A percentile compares a stretch with the other conserved stretches of the same genome.
Conservation (phyloP, 1,140 invertebrate species). For the Drosophila guanche region DNA sequence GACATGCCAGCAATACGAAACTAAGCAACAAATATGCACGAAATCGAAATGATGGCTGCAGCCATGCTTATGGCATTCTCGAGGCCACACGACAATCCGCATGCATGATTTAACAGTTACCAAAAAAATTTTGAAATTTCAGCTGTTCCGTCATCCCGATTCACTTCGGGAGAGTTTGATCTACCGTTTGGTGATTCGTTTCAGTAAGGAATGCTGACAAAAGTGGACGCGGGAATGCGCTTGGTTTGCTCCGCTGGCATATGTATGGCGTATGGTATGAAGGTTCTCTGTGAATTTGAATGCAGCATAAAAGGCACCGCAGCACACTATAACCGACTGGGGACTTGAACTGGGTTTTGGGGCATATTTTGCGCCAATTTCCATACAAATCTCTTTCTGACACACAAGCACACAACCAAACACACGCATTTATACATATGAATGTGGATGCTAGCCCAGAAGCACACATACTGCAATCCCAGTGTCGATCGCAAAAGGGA, state of each 20-base stretch:
- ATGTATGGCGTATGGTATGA: constrained; percentile 6
- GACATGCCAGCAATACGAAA: constrained; percentile 19
- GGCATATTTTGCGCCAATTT: constrained; percentile 79
- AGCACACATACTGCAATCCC: constrained; percentile 5
- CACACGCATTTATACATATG: constrained; percentile 22
- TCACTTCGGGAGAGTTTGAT: not conserved
- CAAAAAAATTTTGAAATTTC: constrained; percentile 26
- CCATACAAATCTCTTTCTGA: constrained; percentile 58
- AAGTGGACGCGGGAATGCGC: constrained; percentile 9
- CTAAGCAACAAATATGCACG: constrained; percentile 41
- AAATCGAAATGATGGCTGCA: constrained; percentile 44
- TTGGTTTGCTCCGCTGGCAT: not conserved
- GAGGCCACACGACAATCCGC: constrained; percentile 74
- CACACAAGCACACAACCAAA: constrained; percentile 9
- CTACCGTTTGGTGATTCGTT: too few species aligned
- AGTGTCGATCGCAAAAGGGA: constrained; percentile 62
- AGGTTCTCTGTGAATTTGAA: constrained; percentile 20
- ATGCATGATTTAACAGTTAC: constrained; percentile 76
- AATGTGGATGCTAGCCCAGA: not conserved
- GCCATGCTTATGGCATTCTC: constrained; percentile 48
- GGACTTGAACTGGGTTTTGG: constrained; percentile 55
- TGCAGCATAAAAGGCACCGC: constrained; percentile 30
- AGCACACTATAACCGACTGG: constrained; percentile 54
- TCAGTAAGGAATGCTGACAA: constrained; percentile 11
- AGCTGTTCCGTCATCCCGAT: constrained; percentile 3